phyloP scores from a whole-genome alignment of 1,140 invertebrate genomes.

The Drosophila azteca region DNA sequence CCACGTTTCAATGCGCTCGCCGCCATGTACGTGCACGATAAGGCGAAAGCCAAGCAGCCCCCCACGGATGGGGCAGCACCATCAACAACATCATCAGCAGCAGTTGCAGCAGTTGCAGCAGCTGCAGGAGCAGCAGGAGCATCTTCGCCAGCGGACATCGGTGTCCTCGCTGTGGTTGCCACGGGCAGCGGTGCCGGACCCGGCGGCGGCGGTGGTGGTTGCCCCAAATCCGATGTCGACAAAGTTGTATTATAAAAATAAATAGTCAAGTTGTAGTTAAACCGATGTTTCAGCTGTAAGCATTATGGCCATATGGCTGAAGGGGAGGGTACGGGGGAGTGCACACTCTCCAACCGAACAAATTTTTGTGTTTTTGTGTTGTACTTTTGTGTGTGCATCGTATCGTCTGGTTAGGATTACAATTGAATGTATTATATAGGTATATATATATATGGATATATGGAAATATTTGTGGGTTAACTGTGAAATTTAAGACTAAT shows the following conservation, averaged over 20 bases:
- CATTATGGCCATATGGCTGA: slow-evolving; percentile 20
- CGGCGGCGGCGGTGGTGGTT: slow-evolving; percentile 51
- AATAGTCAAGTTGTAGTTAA: slow-evolving; percentile 77
- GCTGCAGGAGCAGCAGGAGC: not conserved
- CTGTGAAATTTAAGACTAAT: slow-evolving; percentile 44
- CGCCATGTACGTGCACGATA: slow-evolving; percentile 96
- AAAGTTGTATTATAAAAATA: slow-evolving; percentile 80
- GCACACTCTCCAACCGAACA: slow-evolving; percentile 4
- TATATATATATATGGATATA: slow-evolving; percentile 2
- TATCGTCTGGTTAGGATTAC: slow-evolving; percentile 38
- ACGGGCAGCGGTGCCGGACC: slow-evolving; percentile 71
- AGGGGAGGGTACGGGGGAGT: too few species aligned
- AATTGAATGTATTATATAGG: slow-evolving; percentile 25
- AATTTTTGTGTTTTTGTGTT: slow-evolving; percentile 22
- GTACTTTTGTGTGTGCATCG: slow-evolving; percentile 20
- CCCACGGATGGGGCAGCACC: slow-evolving; percentile 14
- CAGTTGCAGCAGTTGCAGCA: slow-evolving; percentile 12
- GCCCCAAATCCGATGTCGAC: slow-evolving; percentile 32
- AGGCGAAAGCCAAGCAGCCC: slow-evolving; percentile 65
- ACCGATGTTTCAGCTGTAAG: slow-evolving; percentile 69
- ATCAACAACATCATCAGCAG: slow-evolving; percentile 3
- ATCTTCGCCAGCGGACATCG: slow-evolving; percentile 13
- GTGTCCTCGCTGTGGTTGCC: slow-evolving; percentile 57
- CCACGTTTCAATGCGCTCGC: slow-evolving; percentile 98
- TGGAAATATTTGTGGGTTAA: slow-evolving; percentile 20